phyloP scores from a whole-genome alignment of 2,113 vertebrate species.

The Bos indicus region DNA sequence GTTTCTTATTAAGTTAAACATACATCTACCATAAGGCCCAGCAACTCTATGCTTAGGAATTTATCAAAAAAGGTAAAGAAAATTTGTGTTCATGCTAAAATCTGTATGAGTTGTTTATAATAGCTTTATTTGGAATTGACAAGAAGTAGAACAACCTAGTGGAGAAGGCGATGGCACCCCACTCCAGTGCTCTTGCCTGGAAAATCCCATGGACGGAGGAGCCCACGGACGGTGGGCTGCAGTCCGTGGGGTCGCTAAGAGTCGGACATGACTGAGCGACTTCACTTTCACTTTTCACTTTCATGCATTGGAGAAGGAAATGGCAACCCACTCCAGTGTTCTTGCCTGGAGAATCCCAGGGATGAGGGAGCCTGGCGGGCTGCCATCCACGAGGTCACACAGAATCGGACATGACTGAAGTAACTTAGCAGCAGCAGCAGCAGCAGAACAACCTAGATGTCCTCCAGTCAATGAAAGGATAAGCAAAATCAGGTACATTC shows the following conservation, averaged over 20 bases:
- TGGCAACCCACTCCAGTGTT: background rate
- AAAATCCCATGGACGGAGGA: background rate
- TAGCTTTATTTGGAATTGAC: background rate
- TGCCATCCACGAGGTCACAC: rapidly evolving
- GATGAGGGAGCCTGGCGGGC: rapidly evolving
- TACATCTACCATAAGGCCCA: background rate
- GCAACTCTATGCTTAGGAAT: background rate
- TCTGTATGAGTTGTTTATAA: background rate
- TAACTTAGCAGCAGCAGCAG: rapidly evolving
- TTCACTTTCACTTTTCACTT: background rate
- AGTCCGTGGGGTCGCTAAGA: rapidly evolving
- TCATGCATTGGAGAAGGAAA: background rate
- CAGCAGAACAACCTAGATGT: background rate
- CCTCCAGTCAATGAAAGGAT: background rate
- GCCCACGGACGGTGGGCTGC: background rate
- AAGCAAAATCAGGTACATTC: background rate
- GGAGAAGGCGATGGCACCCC: rapidly evolving
- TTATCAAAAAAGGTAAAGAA: background rate
- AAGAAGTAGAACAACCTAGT: background rate
- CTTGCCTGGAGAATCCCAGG: background rate
- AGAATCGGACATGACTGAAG: rapidly evolving
- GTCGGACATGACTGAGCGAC: rapidly evolving
- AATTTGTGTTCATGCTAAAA: background rate
- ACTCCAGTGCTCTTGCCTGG: background rate
- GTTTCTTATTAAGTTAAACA: background rate